Conservation (phyloP, 1,140 invertebrate genomes). For the Procambarus clarkii region DNA sequence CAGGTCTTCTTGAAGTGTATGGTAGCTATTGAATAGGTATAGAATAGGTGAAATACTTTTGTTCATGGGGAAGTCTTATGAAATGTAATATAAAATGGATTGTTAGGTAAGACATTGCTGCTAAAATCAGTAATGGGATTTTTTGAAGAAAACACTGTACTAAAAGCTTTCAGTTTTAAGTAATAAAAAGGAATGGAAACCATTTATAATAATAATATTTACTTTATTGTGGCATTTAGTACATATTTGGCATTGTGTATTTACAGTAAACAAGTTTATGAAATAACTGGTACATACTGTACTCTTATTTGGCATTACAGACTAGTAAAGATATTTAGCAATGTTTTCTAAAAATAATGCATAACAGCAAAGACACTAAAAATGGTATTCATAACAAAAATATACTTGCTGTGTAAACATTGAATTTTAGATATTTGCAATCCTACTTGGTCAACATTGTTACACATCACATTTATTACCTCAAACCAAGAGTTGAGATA, state of each 20-base stretch:
- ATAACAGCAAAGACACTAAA: background rate
- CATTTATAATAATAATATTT: background rate
- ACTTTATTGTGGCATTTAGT: background rate
- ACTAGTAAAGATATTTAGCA: conserved; percentile 1
- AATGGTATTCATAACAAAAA: background rate
- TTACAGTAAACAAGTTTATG: background rate
- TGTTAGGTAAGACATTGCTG: too few species aligned
- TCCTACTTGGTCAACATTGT: background rate
- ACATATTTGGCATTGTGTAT: background rate
- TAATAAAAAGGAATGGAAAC: background rate
- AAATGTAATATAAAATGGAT: too few species aligned
- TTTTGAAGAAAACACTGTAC: too few species aligned
- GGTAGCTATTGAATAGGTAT: too few species aligned
- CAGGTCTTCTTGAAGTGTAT: too few species aligned
- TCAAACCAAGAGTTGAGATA: background rate
- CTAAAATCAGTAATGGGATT: too few species aligned
- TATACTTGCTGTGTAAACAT: background rate
- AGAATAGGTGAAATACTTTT: too few species aligned
- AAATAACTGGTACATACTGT: background rate
- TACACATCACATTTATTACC: background rate
- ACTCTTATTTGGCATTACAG: conserved; percentile 14
- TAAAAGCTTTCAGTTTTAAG: background rate
- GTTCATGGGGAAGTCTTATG: too few species aligned
- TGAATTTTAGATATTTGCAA: background rate
- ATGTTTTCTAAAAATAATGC: conserved; percentile 11